phyloP scores from a whole-genome alignment of 2,888 invertebrate species.

The Limenitis camilla region DNA sequence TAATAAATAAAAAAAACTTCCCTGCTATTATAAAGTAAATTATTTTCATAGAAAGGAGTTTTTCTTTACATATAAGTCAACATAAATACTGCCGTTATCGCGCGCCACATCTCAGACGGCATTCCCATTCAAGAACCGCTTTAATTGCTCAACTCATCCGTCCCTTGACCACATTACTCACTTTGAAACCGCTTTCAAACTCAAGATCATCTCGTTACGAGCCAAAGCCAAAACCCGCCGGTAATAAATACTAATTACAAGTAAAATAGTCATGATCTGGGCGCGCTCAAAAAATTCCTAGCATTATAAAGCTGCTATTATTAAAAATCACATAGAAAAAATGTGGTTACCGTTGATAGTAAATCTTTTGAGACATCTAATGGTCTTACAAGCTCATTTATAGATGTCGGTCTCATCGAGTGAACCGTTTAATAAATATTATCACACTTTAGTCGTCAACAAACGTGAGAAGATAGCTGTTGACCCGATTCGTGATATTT shows the following conservation, averaged over 20 bases:
- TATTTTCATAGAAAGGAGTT: background rate
- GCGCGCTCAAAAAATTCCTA: slow-evolving; percentile 58
- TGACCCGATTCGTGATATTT: slow-evolving; percentile 73
- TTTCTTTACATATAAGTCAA: slow-evolving; percentile 31
- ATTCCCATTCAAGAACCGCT: slow-evolving; percentile 54
- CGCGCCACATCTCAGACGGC: slow-evolving; percentile 52
- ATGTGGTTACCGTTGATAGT: slow-evolving; percentile 57
- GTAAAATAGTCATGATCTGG: slow-evolving; percentile 67
- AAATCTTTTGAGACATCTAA: slow-evolving; percentile 70
- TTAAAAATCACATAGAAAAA: slow-evolving; percentile 40
- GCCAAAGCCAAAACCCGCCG: slow-evolving; percentile 40
- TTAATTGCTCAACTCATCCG: slow-evolving; percentile 67
- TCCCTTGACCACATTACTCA: slow-evolving; percentile 59
- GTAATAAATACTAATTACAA: slow-evolving; percentile 73
- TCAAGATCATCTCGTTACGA: slow-evolving; percentile 38
- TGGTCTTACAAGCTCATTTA: slow-evolving; percentile 67
- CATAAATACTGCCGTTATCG: slow-evolving; percentile 58
- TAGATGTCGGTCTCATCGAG: slow-evolving; percentile 58
- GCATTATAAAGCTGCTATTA: slow-evolving; percentile 42
- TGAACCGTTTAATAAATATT: slow-evolving; percentile 73
- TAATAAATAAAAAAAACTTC: background rate
- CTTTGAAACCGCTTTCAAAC: slow-evolving; percentile 55
- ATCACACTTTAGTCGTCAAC: slow-evolving; percentile 71
- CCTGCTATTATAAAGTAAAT: background rate
- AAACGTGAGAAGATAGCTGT: slow-evolving; percentile 72